These are phyloP conservation scores for Synergus japonicus DNA, from an alignment of 2,888 invertebrate species.

Conservation along the genomic window DNA sequence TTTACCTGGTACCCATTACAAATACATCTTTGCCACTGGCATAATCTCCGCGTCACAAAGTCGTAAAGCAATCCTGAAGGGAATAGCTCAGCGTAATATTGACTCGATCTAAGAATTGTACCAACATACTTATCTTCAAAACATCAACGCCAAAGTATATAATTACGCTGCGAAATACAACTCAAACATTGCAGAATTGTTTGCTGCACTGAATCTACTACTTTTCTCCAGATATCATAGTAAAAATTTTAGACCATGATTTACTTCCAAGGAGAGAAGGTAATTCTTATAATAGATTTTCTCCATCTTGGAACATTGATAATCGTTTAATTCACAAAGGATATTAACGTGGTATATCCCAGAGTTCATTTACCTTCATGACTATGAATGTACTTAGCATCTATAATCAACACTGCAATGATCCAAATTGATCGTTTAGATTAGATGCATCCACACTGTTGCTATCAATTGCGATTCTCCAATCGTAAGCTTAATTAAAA, in stretches of 20 bases:
- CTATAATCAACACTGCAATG: not conserved
- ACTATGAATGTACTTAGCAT: not conserved
- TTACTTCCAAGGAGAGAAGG: not conserved
- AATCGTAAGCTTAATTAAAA: conserved; percentile 6
- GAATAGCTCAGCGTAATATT: conserved; percentile 19
- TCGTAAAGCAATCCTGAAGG: conserved; percentile 22
- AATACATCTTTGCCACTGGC: not conserved
- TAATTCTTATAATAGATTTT: too few species aligned
- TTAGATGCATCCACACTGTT: not conserved
- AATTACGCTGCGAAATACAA: conserved; percentile 28
- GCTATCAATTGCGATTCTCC: not conserved
- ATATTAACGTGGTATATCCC: not conserved
- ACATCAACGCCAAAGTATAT: conserved; percentile 3
- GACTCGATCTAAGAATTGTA: conserved; percentile 36
- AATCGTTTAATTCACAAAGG: not conserved
- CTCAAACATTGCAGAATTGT: conserved; percentile 25
- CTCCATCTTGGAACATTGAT: too few species aligned
- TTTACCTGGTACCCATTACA: conserved; percentile 14
- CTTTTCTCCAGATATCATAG: not conserved
- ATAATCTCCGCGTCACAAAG: conserved; percentile 18
- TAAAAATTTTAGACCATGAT: not conserved
- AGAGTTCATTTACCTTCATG: conserved; percentile 10
- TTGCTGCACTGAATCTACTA: conserved; percentile 10
- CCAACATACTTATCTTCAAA: conserved; percentile 27
- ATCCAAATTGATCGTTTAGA: not conserved